Conservation (phyloP, 2,797 vertebrate genomes). For the Neoniphon sammara region DNA sequence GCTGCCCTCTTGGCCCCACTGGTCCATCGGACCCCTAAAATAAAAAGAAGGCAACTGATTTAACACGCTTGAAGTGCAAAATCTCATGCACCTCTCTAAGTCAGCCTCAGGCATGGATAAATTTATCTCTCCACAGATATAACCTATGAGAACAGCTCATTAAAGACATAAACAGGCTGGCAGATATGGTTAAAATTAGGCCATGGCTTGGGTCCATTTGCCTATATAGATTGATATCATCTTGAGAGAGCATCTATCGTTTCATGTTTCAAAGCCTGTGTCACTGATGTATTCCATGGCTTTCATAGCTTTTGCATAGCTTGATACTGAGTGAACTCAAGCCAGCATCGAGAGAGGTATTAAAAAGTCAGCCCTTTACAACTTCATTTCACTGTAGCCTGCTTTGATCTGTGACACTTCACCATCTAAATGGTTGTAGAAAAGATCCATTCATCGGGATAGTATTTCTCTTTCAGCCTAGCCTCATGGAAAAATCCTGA, state of each 20-base stretch:
- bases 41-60: conserved; percentile 40
- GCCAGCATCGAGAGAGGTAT: conserved; percentile 9
- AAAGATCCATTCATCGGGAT: conserved; percentile 48
- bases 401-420: conserved; percentile 49
- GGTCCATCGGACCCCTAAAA: conserved; percentile 88
- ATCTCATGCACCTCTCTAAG: conserved; percentile 35
- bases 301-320: conserved; percentile 55
- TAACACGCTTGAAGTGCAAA: conserved; percentile 9
- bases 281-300: conserved; percentile 38
- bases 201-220: not conserved
- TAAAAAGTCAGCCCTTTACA: conserved; percentile 46
- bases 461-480: conserved; percentile 42
- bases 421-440: conserved; percentile 39
- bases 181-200: conserved; percentile 61
- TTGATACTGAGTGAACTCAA: conserved; percentile 39
- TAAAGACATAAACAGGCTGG: conserved; percentile 64
- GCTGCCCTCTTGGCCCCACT: conserved; percentile 88
- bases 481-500: conserved; percentile 1
- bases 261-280: conserved; percentile 54
- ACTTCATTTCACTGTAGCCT: conserved; percentile 50
- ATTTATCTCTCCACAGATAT: conserved; percentile 60
- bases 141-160: conserved; percentile 66
- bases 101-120: conserved; percentile 37
- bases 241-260: conserved; percentile 46
- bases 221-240: conserved; percentile 54